Conservation (phyloP, 2,797 vertebrate species). For the Jordanella pulchra region DNA sequence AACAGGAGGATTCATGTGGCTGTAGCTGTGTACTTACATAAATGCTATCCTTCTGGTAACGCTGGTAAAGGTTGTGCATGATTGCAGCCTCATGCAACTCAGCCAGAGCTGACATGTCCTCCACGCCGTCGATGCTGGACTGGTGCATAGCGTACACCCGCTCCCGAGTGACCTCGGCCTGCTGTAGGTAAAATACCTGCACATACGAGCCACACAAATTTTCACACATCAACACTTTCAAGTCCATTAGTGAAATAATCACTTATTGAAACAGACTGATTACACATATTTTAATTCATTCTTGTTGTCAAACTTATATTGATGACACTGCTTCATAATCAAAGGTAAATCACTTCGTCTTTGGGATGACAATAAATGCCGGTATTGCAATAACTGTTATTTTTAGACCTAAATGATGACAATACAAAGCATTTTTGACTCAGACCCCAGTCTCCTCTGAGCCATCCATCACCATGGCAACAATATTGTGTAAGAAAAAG, state of each 20-base stretch:
- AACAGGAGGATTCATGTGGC: neutral
- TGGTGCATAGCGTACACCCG: slow-evolving; percentile 88
- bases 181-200: slow-evolving; percentile 84
- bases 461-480: slow-evolving; percentile 58
- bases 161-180: slow-evolving; percentile 82
- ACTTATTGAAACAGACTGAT: neutral
- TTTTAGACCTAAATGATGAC: slow-evolving; percentile 27
- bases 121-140: slow-evolving; percentile 88
- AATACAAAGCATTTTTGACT: slow-evolving; percentile 17
- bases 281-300: neutral
- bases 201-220: neutral
- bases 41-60: slow-evolving; percentile 88
- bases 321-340: neutral
- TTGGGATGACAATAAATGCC: neutral
- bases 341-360: neutral
- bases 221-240: neutral
- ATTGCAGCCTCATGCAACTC: slow-evolving; percentile 92
- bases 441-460: slow-evolving; percentile 29
- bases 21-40: slow-evolving; percentile 81
- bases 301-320: neutral
- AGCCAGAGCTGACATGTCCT: slow-evolving; percentile 90
- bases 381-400: neutral
- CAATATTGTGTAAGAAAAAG: slow-evolving; percentile 31
- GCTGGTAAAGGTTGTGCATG: slow-evolving; percentile 90
- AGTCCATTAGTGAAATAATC: neutral